Evolutionary conservation across 2,797 vertebrate genomes (phyloP), one percentile per base, ranked within the genome.

Genomic region (Anguilla anguilla): DNA sequence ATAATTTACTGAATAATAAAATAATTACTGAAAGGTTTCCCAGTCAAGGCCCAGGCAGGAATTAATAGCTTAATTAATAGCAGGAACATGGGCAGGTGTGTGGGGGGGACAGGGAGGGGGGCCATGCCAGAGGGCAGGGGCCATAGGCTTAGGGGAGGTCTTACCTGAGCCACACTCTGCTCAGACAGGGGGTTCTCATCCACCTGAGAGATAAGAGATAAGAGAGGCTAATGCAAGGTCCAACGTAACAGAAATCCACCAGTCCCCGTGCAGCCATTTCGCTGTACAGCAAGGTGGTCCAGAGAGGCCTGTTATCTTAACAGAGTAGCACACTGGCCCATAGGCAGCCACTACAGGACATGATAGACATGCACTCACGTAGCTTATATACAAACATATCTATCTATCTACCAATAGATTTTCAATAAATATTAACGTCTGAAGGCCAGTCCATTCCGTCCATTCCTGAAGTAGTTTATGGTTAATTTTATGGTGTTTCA

Each of bases 141-240:
- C 72, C 13, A 39, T 15, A 83, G n/a, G n/a, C 51, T 13, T 53
- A 46, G 15, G 69, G 2, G n/a, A 57, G 55, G 46, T 83, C 87
- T 94, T 95, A 97, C 97, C 96, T 97, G 97, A 84, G 96, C 94
- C 88, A 98, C 95, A 35, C 96, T 97, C 89, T 97, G 97, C 89
- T 98, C 97, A 64, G 96, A 96, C 91, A 97, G 90, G 59, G 96
- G 89, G 87, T 91, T 94, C 55, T 96, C 97, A 64, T 96, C 97
- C n/a, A 89, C 94, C 97, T 97, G 94, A 91, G 88, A 94, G n/a
- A 92, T 85, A 91, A 89, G 4, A 87, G 6, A 67, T 10, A 7
- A 35, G 61, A 6, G 5, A 87, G 35, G 86, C 9, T 90, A 61
- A 88, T 87, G 89, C 43, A 90, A 10, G n/a, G 25, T 69, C 46